Evolutionary conservation across 2,113 vertebrate genomes (phyloP).

Genomic region (Cyanistes caeruleus): DNA sequence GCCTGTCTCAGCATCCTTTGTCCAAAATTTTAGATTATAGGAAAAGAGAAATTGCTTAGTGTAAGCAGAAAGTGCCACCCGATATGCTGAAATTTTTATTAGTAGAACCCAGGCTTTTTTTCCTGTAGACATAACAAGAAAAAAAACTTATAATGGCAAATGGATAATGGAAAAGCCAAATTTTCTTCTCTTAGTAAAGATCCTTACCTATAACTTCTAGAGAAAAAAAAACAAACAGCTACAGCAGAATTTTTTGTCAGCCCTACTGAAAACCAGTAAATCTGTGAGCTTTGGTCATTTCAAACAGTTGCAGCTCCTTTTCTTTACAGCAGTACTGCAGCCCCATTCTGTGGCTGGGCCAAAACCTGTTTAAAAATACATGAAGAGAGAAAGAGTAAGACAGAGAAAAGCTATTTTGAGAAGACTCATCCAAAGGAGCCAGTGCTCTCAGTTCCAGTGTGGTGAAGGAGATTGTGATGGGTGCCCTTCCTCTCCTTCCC

Average conservation of each 20-base stretch:
- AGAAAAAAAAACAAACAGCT: neutral
- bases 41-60: neutral
- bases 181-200: neutral
- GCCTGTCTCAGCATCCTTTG: constrained; percentile 19
- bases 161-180: neutral
- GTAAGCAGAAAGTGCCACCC: neutral
- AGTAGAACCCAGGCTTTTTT: neutral
- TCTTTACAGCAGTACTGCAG: neutral
- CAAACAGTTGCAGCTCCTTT: neutral
- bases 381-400: neutral
- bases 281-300: neutral
- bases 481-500: neutral
- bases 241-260: neutral
- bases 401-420: neutral
- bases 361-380: neutral
- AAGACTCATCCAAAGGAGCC: neutral
- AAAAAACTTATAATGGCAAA: neutral
- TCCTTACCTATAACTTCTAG: neutral
- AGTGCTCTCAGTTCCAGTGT: neutral
- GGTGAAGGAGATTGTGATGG: neutral
- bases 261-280: neutral
- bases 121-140: neutral
- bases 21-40: neutral
- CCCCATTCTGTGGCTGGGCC: neutral
- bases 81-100: neutral